Conservation (phyloP, 2,797 vertebrate species). For the Manis pentadactyla region DNA sequence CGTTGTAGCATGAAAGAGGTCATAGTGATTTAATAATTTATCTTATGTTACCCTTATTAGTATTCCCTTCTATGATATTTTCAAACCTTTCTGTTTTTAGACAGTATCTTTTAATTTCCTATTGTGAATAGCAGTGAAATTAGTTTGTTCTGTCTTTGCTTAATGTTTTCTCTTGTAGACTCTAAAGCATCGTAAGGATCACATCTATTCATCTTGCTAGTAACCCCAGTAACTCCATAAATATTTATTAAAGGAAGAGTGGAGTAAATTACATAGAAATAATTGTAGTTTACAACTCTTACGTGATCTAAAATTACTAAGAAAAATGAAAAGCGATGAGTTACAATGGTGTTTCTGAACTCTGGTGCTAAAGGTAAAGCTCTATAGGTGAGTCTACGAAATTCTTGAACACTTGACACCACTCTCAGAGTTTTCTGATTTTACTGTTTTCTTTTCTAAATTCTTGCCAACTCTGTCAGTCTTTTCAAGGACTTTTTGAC, state of each 20-base stretch:
- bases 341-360: not conserved
- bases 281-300: not conserved
- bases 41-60: not conserved
- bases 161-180: constrained; percentile 6
- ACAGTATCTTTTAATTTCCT: not conserved
- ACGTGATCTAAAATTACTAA: not conserved
- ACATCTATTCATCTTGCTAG: not conserved
- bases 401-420: too few species aligned
- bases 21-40: not conserved
- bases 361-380: not conserved
- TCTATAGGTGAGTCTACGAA: not conserved
- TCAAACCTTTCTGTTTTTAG: constrained; percentile 12
- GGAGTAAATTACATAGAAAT: not conserved
- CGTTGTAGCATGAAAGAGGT: not conserved
- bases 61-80: not conserved
- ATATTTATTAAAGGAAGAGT: not conserved
- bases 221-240: not conserved
- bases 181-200: not conserved
- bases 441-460: not conserved
- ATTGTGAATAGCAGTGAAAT: not conserved
- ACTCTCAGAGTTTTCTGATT: not conserved
- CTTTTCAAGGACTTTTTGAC: not conserved
- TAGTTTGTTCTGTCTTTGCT: not conserved
- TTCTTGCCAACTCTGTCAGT: not conserved
- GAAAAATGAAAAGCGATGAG: not conserved